Evolutionary conservation across 2,888 invertebrate genomes (phyloP).

Genomic region (Amphiduros pacificus): DNA sequence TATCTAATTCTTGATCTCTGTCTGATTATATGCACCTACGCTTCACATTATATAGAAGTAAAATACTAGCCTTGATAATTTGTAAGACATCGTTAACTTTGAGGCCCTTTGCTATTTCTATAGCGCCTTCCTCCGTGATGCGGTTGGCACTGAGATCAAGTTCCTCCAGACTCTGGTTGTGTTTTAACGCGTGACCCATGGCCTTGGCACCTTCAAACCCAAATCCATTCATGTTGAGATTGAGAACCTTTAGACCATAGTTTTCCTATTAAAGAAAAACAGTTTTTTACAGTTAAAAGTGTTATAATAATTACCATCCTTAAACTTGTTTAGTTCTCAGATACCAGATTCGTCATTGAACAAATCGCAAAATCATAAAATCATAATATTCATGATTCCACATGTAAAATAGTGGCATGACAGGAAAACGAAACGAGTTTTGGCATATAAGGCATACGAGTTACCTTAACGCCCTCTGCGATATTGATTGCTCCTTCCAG

Average conservation of each 20-base stretch:
- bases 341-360: no score
- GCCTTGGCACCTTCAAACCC: slow-evolving; percentile 41
- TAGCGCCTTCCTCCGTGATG: slow-evolving; percentile 43
- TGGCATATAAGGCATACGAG: no score
- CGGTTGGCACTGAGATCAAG: slow-evolving; percentile 49
- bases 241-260: slow-evolving; percentile 41
- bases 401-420: no score
- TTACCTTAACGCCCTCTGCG: slow-evolving; percentile 44
- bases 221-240: slow-evolving; percentile 49
- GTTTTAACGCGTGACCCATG: slow-evolving; percentile 40
- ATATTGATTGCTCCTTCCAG: slow-evolving; percentile 37
- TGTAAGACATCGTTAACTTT: slow-evolving; percentile 35
- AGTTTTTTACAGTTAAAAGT: no score
- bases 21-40: neutral
- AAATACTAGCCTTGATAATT: slow-evolving; percentile 25
- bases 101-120: slow-evolving; percentile 39
- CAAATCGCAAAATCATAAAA: no score
- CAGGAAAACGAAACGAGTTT: no score
- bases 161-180: slow-evolving; percentile 44
- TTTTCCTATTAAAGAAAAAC: slow-evolving; percentile 39
- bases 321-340: no score
- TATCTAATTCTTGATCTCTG: neutral
- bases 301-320: no score
- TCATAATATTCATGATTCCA: no score
- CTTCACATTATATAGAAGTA: neutral